Conservation (phyloP, 2,888 invertebrate species). For the Callosobruchus maculatus region DNA sequence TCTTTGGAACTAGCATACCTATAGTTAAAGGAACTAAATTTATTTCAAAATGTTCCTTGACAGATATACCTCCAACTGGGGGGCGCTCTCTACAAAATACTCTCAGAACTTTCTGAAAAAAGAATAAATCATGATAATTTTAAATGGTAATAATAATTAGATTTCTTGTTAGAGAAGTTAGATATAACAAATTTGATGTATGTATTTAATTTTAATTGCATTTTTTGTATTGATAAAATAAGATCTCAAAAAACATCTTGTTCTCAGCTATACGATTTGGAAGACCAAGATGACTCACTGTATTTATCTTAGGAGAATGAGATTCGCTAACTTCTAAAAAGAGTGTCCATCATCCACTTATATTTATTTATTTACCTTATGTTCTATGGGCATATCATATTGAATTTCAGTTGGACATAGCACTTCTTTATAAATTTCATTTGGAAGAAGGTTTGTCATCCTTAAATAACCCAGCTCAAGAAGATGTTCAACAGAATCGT, state of each 20-base stretch:
- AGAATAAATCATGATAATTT: constrained; percentile 1
- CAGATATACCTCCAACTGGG: constrained; percentile 97
- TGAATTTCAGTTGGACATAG: constrained; percentile 74
- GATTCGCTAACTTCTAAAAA: too few species aligned
- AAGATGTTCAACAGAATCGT: constrained; percentile 96
- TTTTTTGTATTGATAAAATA: too few species aligned
- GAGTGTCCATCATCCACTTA: neutral
- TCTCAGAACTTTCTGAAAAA: constrained; percentile 70
- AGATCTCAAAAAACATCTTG: too few species aligned
- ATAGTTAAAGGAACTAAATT: constrained; percentile 93
- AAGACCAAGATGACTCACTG: too few species aligned
- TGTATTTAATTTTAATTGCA: too few species aligned
- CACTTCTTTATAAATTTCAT: constrained; percentile 90
- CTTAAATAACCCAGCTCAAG: constrained; percentile 93
- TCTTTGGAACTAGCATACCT: constrained; percentile 51
- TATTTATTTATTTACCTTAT: constrained; percentile 55
- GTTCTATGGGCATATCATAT: constrained; percentile 85
- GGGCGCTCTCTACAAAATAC: constrained; percentile 95
- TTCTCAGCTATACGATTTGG: too few species aligned
- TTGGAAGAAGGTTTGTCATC: constrained; percentile 91
- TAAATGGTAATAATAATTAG: too few species aligned
- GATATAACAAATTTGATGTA: too few species aligned
- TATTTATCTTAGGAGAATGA: too few species aligned
- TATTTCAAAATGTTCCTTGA: constrained; percentile 98
- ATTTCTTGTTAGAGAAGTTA: too few species aligned